These are phyloP conservation scores for Drosophila jambulina DNA, from an alignment of 1,140 invertebrate species.

Conservation along the genomic window DNA sequence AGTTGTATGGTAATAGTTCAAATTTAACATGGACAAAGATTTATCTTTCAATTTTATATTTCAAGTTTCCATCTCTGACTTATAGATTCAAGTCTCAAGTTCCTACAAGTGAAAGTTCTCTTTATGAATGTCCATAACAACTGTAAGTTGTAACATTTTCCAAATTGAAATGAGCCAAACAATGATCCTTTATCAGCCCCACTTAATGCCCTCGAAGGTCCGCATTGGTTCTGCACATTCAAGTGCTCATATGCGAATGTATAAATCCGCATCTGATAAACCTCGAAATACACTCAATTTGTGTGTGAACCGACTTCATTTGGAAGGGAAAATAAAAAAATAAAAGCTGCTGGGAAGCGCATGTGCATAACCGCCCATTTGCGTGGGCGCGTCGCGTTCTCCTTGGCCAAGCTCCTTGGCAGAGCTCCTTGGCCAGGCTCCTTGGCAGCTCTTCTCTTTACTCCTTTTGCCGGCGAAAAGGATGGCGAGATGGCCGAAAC, in stretches of 20 bases:
- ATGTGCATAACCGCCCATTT: constrained; percentile 76
- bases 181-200: constrained; percentile 6
- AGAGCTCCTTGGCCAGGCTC: constrained; percentile 25
- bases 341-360: constrained; percentile 51
- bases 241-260: constrained; percentile 34
- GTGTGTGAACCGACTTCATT: constrained; percentile 53
- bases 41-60: not conserved
- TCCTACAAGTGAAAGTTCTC: not conserved
- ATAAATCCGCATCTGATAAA: constrained; percentile 64
- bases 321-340: constrained; percentile 15
- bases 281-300: constrained; percentile 65
- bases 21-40: not conserved
- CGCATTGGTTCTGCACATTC: not conserved
- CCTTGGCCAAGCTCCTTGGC: constrained; percentile 31
- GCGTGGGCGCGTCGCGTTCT: constrained; percentile 26
- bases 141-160: constrained; percentile 16
- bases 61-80: not conserved
- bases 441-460: constrained; percentile 2
- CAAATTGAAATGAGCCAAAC: constrained; percentile 17
- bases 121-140: not conserved
- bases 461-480: constrained; percentile 33
- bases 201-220: not conserved
- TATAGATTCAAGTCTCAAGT: not conserved
- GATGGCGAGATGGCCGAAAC: constrained; percentile 55
- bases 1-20: not conserved